Evolutionary conservation across 2,797 vertebrate genomes (phyloP), one percentile per base, ranked within the genome.

Genomic region (Clarias laeviceps): DNA sequence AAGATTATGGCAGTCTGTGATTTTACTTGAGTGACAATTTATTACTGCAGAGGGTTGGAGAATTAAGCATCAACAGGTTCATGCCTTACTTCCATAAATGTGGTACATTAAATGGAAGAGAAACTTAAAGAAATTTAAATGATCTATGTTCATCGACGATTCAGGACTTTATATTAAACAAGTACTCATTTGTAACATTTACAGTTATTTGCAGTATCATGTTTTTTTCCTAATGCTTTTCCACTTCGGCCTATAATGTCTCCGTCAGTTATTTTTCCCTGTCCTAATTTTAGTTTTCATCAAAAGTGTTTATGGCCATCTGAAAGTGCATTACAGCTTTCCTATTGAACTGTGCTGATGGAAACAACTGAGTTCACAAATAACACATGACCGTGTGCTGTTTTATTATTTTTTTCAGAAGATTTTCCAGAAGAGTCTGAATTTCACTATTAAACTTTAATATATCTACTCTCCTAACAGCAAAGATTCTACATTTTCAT

Each of bases 241-340:
- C 92, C 90, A 93, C 93, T 93, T 93, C 92, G 88, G 93, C 90
- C 92, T 93, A 92, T 95, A 94, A 94, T 94, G 93, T 93, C 94
- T 92, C 92, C 88, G 91, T 94, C 94, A 94, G 93, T 95, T 94
- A 94, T 94, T 93, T 94, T 93, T 94, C 90, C 94, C 88, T 88
- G 88, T 94, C 91, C 91, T 94, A 94, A 95, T 95, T 95, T 94
- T n/a, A n/a, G 93, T 95, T 95, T 95, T 94, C 93, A 95, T 95
- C 94, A 94, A 93, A 95, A 93, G 94, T 93, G 93, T 95, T 95
- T 94, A 95, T 93, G 92, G 94, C 93, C 91, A 94, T 92, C 92
- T 93, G 93, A 92, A 94, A 93, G 91, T 94, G 92, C 92, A 94
- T 95, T 94, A 94, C 93, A 94, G 94, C 93, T 93, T 94, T 92